Evolutionary conservation across 2,888 invertebrate species (phyloP).

Genomic region (Drosophila suboccidentalis): DNA sequence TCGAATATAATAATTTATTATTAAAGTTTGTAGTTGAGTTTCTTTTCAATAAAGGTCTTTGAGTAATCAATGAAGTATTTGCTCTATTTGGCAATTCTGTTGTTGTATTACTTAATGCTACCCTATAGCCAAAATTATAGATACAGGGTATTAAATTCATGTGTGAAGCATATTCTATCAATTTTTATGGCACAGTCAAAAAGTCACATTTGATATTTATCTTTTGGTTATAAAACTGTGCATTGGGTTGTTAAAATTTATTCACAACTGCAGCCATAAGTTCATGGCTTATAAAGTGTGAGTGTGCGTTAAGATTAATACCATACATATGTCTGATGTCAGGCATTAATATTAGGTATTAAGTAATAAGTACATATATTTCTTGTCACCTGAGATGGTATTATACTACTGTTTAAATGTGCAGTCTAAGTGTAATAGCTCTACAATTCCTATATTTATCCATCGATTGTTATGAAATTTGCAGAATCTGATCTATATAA

Average conservation of each 20-base stretch:
- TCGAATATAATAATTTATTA: background rate
- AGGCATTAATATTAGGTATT: slow-evolving; percentile 15
- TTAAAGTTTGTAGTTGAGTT: too few species aligned
- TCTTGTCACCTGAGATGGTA: slow-evolving; percentile 7
- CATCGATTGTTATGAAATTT: background rate
- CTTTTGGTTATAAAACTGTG: slow-evolving; percentile 58
- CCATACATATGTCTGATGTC: slow-evolving; percentile 24
- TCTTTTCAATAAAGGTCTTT: background rate
- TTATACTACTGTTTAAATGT: background rate
- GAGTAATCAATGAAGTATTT: too few species aligned
- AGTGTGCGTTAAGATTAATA: slow-evolving; percentile 36
- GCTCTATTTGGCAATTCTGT: background rate
- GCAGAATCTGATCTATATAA: too few species aligned
- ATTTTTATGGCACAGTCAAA: slow-evolving; percentile 73
- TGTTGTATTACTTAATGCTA: background rate
- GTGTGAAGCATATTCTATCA: slow-evolving; percentile 53
- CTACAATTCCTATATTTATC: background rate
- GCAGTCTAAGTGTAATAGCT: background rate
- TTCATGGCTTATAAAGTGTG: slow-evolving; percentile 47
- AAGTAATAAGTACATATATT: slow-evolving; percentile 1
- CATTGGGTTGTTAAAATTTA: slow-evolving; percentile 57
- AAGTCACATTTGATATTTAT: slow-evolving; percentile 75
- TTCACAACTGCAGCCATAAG: slow-evolving; percentile 23
- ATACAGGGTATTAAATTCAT: slow-evolving; percentile 47
- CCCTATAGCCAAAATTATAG: background rate